Evolutionary conservation across 2,888 invertebrate species (phyloP), one percentile per base, ranked within the genome.

Genomic region (Anaspis maculata): DNA sequence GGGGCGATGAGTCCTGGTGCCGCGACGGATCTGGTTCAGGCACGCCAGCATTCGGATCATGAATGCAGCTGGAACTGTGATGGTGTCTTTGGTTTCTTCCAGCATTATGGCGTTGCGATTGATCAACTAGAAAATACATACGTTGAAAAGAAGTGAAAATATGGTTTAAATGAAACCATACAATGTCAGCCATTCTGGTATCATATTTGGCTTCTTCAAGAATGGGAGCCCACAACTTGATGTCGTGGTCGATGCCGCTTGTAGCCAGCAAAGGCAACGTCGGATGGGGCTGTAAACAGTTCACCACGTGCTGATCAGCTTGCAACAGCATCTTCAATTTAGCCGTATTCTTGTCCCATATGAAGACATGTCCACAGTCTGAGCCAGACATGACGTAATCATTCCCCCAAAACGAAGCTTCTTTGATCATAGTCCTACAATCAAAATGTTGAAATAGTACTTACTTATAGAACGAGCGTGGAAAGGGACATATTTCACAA

Each of bases 231-330:
- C 87, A 89, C 1, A 89, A 62, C 63, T 89, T 89, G 14, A 89
- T 74, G 58, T 88, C 85, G 58, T 88, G 85, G 58, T 89, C 88
- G 41, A 89, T 88, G n/a, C 89, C 89, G 41, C 87, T 86, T 7
- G 86, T 82, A 1, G 87, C 85, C 26, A 89, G 62, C 49, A 81
- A 68, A 1, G 83, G 83, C 42, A 84, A 67, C 34, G 71, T 74
- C 0, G 88, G 87, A 66, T 89, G 88, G 0, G 88, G 88, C 56
- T 86, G 85, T 1, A 89, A 64, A 53, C 88, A 87, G 66, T 89
- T 89, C 27, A 89, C 87, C 1, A 82, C 81, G 59, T 86, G 87
- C 40, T 79, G 76, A 65, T 89, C 89, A 3, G 83, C 88, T 54
- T 83, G 79, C 41, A 88, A 64, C 1, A 85, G 64, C 77, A 82